Evolutionary conservation across 2,113 vertebrate genomes (phyloP), one percentile per base, ranked within the genome.

Genomic region (Indicator maculatus): DNA sequence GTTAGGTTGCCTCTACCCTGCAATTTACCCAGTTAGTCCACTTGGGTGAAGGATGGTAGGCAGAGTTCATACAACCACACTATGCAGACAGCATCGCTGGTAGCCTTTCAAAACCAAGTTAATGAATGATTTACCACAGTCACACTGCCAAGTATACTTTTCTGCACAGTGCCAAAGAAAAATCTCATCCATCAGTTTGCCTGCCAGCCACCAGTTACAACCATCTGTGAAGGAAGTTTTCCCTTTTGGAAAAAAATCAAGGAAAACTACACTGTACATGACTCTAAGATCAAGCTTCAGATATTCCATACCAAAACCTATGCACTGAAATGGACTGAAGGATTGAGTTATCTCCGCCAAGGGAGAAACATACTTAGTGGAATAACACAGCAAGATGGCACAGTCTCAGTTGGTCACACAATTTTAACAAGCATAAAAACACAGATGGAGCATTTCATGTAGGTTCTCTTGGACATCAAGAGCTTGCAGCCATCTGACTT

Each of bases 191-290:
- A 94, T 97, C 93, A 93, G 66, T 44, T 92, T 93, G 72, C 72
- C 83, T 97, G 96, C 94, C 97, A 97, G 88, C 16, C 36, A 58
- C 86, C 81, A 93, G 87, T 80, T 95, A 92, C 9, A 83, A 76
- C 96, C 97, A 96, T 96, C 95, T 97, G 96, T 87, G 92, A 92
- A 82, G 75, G 44, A 93, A 96, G 83, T 63, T 64, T 38, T 95
- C 88, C 31, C 76, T 76, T 83, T 87, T 84, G 86, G 83, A 90
- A 96, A 71, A 71, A 71, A 72, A 84, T 81, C 88, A 95, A 97
- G 66, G 63, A 93, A 96, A 96, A 88, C 83, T 81, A 76, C 76
- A 82, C 70, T 67, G 31, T 63, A 96, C 92, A 96, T 39, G 79
- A 94, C 36, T 83, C 50, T 61, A 72, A 96, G 77, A 96, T 84